phyloP scores from a whole-genome alignment of 2,888 invertebrate species.

The Hoplodrina ambigua region DNA sequence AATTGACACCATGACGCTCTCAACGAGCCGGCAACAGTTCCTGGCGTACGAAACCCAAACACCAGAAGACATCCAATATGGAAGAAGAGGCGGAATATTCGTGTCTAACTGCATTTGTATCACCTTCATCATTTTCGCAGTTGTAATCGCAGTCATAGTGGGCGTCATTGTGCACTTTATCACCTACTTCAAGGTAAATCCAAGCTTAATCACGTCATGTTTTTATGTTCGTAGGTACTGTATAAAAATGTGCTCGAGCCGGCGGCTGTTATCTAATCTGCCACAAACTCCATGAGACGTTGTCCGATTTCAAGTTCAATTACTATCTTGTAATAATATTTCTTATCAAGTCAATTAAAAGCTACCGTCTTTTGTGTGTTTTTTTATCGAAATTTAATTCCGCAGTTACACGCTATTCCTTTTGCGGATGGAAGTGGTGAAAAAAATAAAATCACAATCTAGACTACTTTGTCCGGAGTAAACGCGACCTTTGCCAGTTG shows the following conservation, averaged over 20 bases:
- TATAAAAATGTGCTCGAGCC: constrained; percentile 20
- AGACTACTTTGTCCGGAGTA: constrained; percentile 30
- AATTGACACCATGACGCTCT: constrained; percentile 81
- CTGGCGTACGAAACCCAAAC: constrained; percentile 89
- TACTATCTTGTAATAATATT: constrained; percentile 57
- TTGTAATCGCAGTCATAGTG: constrained; percentile 79
- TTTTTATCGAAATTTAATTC: constrained; percentile 62
- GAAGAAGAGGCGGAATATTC: constrained; percentile 91
- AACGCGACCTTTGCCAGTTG: constrained; percentile 42
- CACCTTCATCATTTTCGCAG: constrained; percentile 78
- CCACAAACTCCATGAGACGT: constrained; percentile 41
- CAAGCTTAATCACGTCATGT: constrained; percentile 35
- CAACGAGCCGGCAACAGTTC: constrained; percentile 91
- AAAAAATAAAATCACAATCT: constrained; percentile 19
- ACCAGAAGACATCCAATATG: constrained; percentile 89
- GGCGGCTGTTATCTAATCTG: constrained; percentile 51
- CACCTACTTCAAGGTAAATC: constrained; percentile 82
- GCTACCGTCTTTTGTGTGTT: constrained; percentile 44
- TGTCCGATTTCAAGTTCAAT: constrained; percentile 64
- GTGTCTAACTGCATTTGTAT: constrained; percentile 91
- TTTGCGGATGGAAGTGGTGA: constrained; percentile 42
- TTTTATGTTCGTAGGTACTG: constrained; percentile 19
- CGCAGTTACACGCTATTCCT: constrained; percentile 61
- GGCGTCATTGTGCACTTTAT: constrained; percentile 86
- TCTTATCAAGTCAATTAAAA: constrained; percentile 59